These are phyloP conservation scores for Falco cherrug DNA, from an alignment of 2,797 vertebrate species.

Conservation along the genomic window DNA sequence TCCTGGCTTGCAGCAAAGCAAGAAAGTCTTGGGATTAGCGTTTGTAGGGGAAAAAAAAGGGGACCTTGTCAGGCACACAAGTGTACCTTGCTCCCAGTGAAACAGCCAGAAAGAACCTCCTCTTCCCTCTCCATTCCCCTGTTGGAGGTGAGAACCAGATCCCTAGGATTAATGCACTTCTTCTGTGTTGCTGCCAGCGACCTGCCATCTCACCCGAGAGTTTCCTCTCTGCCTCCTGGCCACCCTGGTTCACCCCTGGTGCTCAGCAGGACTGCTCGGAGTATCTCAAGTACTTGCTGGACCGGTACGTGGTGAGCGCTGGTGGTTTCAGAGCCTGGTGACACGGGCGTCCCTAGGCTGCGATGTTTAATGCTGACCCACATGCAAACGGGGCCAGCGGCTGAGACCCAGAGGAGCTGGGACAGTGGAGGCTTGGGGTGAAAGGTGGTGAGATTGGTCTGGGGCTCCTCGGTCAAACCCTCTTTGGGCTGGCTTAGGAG, in stretches of 20 bases:
- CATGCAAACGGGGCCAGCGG: fast-evolving
- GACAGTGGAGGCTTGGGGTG: not conserved
- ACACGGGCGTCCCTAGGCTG: fast-evolving
- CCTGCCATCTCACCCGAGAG: conserved; percentile 82
- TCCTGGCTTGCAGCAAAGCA: not conserved
- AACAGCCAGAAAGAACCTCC: not conserved
- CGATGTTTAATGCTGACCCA: not conserved
- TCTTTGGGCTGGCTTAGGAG: not conserved
- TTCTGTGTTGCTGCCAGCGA: conserved; percentile 66
- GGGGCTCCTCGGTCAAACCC: not conserved
- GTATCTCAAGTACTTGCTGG: conserved; percentile 84
- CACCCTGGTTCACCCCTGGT: conserved; percentile 83
- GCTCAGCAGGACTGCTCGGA: conserved; percentile 86
- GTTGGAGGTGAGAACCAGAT: not conserved
- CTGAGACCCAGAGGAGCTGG: not conserved
- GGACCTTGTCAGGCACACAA: not conserved
- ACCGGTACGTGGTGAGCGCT: conserved; percentile 64
- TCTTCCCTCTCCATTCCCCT: not conserved
- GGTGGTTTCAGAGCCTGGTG: not conserved
- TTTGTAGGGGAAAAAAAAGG: not conserved
- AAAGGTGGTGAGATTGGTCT: not conserved
- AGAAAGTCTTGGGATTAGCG: not conserved
- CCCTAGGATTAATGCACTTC: not conserved
- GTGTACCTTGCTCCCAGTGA: not conserved
- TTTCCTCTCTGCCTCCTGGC: conserved; percentile 83